Evolutionary conservation across 2,888 invertebrate genomes (phyloP).

Genomic region (Drosophila colorata): DNA sequence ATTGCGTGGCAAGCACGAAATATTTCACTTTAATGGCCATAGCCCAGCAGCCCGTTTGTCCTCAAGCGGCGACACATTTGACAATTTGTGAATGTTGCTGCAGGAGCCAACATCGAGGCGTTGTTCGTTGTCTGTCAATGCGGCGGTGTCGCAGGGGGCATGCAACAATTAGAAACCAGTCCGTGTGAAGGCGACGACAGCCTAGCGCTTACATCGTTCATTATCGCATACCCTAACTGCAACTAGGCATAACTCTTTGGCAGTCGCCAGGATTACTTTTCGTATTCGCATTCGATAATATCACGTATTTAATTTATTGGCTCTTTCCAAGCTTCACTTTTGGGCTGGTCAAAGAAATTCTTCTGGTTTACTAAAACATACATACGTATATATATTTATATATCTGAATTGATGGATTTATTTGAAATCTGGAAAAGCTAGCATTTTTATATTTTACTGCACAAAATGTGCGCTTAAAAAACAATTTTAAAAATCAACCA

Average conservation of each 20-base stretch:
- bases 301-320: too few species aligned
- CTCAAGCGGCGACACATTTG: slow-evolving; percentile 48
- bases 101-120: slow-evolving; percentile 4
- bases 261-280: too few species aligned
- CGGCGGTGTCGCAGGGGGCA: not conserved
- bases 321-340: too few species aligned
- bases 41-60: slow-evolving; percentile 1
- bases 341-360: too few species aligned
- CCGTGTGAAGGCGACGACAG: slow-evolving; percentile 63
- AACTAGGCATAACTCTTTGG: not conserved
- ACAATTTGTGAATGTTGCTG: slow-evolving; percentile 50
- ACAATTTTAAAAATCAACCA: too few species aligned
- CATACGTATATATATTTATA: too few species aligned
- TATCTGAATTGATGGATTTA: too few species aligned
- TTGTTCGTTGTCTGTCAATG: slow-evolving; percentile 26
- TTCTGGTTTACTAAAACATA: too few species aligned
- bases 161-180: slow-evolving; percentile 74
- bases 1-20: slow-evolving; percentile 41
- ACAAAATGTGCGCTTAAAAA: too few species aligned
- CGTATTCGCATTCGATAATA: too few species aligned
- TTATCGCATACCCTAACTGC: slow-evolving; percentile 26
- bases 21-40: slow-evolving; percentile 38
- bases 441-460: too few species aligned
- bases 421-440: too few species aligned
- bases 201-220: slow-evolving; percentile 43